phyloP scores from a whole-genome alignment of 2,888 invertebrate genomes.

The Electrophaes corylata region DNA sequence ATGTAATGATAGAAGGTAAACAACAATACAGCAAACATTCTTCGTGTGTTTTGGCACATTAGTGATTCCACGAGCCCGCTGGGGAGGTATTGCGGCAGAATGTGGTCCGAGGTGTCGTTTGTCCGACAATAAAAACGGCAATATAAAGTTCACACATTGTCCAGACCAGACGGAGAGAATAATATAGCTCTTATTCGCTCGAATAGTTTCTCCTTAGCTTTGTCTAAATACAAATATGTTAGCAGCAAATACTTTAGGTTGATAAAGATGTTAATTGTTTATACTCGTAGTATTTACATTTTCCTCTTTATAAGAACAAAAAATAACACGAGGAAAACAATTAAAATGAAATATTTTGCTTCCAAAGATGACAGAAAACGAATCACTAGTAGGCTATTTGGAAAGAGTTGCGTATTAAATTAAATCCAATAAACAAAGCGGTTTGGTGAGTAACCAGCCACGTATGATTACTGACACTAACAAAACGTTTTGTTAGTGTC shows the following conservation, averaged over 20 bases:
- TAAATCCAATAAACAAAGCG: too few species aligned
- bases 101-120: constrained; percentile 49
- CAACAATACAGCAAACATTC: constrained; percentile 8
- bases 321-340: too few species aligned
- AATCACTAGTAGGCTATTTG: too few species aligned
- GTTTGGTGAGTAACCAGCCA: background rate
- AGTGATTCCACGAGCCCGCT: constrained; percentile 46
- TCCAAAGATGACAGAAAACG: too few species aligned
- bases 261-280: background rate
- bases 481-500: too few species aligned
- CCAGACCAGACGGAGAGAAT: constrained; percentile 60
- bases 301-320: too few species aligned
- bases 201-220: constrained; percentile 68
- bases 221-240: constrained; percentile 68
- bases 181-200: constrained; percentile 68
- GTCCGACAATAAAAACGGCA: constrained; percentile 63
- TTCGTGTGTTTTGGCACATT: constrained; percentile 35
- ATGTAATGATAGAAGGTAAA: background rate
- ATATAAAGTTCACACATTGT: constrained; percentile 74
- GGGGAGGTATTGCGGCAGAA: constrained; percentile 40
- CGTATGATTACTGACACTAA: background rate
- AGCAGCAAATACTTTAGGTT: constrained; percentile 36
- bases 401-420: too few species aligned
- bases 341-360: too few species aligned
- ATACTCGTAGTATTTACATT: too few species aligned